Percentiles rank a stretch among this genome's conserved stretches.
Conservation (phyloP, 23 tunicate genomes). For the Corella eumyota region DNA sequence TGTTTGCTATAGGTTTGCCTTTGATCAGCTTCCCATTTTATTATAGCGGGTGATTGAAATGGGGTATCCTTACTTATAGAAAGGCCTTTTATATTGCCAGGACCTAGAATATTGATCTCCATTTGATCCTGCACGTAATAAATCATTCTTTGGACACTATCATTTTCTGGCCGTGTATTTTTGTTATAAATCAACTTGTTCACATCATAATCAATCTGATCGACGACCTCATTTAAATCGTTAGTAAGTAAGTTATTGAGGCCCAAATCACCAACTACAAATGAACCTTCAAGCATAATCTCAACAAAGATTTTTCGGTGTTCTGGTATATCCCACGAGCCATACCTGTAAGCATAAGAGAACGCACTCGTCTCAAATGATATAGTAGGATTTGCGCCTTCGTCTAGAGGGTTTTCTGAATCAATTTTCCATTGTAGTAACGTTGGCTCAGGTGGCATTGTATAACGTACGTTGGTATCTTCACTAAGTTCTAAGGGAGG, state of each 20-base stretch:
- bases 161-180: not conserved
- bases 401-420: conserved; percentile 19
- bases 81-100: conserved; percentile 7
- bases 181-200: conserved; percentile 1
- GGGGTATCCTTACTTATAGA: not conserved
- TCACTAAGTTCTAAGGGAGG: conserved; percentile 36
- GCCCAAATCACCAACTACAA: conserved; percentile 35
- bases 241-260: conserved; percentile 1
- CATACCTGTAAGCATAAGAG: conserved; percentile 40
- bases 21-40: conserved; percentile 12
- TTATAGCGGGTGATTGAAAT: conserved; percentile 1
- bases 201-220: conserved; percentile 16
- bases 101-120: conserved; percentile 59
- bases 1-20: not conserved
- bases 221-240: conserved; percentile 5
- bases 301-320: conserved; percentile 70
- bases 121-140: conserved; percentile 46
- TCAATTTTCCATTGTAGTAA: conserved; percentile 30
- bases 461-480: conserved; percentile 19
- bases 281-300: conserved; percentile 49
- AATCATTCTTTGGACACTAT: conserved; percentile 2
- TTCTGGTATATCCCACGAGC: conserved; percentile 89
- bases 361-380: conserved; percentile 36
- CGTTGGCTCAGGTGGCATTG: conserved; percentile 36
- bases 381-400: conserved; percentile 30